Base-by-base conservation (phyloP, 2,888 invertebrate species). In the Carabus problematicus region DNA sequence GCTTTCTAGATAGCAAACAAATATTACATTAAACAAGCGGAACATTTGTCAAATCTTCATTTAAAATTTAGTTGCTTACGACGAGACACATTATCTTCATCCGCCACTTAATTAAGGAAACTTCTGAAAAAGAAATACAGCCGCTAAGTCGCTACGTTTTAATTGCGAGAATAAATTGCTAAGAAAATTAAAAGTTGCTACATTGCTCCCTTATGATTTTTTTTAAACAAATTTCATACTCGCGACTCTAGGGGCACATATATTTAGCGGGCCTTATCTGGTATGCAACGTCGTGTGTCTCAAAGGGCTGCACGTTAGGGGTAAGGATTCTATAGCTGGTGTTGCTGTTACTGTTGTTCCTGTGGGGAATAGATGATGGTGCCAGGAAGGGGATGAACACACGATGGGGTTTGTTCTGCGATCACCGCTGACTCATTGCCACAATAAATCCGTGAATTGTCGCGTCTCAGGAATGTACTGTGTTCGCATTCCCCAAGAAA, bases 371-470 rank as follows among this genome's bases (percentile, higher is more conserved):
- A 43, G 52, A 52, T 52, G 52, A 19, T 52, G 18, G 52, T 16
- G 16, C 14, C 29, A 29, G 29, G 29, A 29, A 3, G 29, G 29
- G 29, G 29, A 29, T 29, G 29, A 29, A 29, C 29, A 29, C 29
- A 29, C 2, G 29, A 29, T 29, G 29, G 29, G 29, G 29, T 29
- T 29, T 29, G 29, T 29, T 29, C 29, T 6, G 6, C 52, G 52
- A 52, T 59, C 66, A 47, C 40, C 41, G 18, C 59, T 67, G 67
- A 67, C 54, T 67, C 67, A 67, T 67, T 67, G 67, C 60, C 54
- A 67, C 59, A 67, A 67, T 67, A 60, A 67, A 67, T 60, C 67
- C 60, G 59, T 43, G 60, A 67, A 67, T 67, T 67, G 67, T 67
- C 67, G 42, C 60, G 42, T 11, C 18, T 12, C 18, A 29, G 42